These are phyloP conservation scores for Ostrea edulis DNA, from an alignment of 1,140 invertebrate species.

Conservation along the genomic window DNA sequence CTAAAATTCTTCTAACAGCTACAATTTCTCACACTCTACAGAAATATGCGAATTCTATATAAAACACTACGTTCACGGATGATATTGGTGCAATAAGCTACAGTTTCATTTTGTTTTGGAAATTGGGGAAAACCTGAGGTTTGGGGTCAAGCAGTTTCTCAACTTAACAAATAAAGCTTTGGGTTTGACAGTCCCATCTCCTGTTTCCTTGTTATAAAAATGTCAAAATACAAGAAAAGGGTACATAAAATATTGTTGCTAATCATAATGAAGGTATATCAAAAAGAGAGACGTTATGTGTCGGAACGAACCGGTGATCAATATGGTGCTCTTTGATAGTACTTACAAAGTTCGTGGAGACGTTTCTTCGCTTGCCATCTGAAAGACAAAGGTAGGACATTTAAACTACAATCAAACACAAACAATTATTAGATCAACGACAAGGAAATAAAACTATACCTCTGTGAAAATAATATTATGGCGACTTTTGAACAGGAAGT, in stretches of 20 bases:
- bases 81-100: background rate
- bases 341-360: slow-evolving; percentile 61
- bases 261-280: too few species aligned
- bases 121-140: background rate
- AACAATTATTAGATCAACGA: background rate
- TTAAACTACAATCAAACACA: background rate
- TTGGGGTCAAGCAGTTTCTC: background rate
- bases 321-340: slow-evolving; percentile 31
- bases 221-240: too few species aligned
- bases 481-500: slow-evolving; percentile 66
- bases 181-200: too few species aligned
- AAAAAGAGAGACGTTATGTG: background rate
- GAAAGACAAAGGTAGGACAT: slow-evolving; percentile 38
- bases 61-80: too few species aligned
- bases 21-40: too few species aligned
- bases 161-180: background rate
- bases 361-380: slow-evolving; percentile 56
- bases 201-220: too few species aligned
- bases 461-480: slow-evolving; percentile 46
- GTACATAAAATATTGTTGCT: too few species aligned
- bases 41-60: too few species aligned
- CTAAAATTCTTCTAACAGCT: too few species aligned
- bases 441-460: background rate
- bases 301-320: background rate
- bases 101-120: background rate